A percentile compares a stretch with the other conserved stretches of the same genome.
phyloP scores from a whole-genome alignment of 2,797 vertebrate genomes.

The Pseudochromis fuscus region DNA sequence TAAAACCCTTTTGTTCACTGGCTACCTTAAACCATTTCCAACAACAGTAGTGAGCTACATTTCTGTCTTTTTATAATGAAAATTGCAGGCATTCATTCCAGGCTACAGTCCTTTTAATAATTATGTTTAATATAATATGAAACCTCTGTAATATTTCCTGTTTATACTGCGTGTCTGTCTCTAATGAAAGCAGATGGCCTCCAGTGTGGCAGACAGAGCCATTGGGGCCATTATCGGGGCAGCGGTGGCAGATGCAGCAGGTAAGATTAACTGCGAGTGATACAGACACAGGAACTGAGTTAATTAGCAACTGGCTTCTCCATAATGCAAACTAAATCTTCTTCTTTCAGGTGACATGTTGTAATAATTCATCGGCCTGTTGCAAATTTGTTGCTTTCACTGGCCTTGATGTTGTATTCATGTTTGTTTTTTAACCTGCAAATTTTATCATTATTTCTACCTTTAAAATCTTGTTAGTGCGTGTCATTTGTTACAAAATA shows the following conservation, averaged over 20 bases:
- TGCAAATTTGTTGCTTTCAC: neutral
- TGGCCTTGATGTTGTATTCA: neutral
- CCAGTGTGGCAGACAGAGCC: conserved; percentile 72
- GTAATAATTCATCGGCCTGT: neutral
- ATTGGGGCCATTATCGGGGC: conserved; percentile 80
- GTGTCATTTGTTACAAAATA: neutral
- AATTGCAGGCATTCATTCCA: conserved; percentile 2
- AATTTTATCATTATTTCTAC: too few species aligned
- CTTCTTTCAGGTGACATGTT: neutral
- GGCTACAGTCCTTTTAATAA: neutral
- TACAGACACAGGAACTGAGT: neutral
- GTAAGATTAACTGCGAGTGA: conserved; percentile 68
- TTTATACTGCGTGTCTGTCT: neutral
- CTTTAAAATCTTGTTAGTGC: too few species aligned
- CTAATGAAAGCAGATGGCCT: conserved; percentile 68
- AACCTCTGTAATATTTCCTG: conserved; percentile 1
- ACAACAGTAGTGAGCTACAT: neutral
- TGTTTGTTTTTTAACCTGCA: neutral
- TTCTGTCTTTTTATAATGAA: conserved; percentile 5
- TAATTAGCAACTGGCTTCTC: conserved; percentile 19
- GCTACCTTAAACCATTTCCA: neutral
- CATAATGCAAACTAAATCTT: neutral
- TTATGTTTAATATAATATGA: neutral
- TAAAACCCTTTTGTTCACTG: conserved; percentile 4
- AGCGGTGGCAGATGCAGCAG: conserved; percentile 83